phyloP scores from a whole-genome alignment of 2,797 vertebrate genomes.

The Sebastes diaconus region DNA sequence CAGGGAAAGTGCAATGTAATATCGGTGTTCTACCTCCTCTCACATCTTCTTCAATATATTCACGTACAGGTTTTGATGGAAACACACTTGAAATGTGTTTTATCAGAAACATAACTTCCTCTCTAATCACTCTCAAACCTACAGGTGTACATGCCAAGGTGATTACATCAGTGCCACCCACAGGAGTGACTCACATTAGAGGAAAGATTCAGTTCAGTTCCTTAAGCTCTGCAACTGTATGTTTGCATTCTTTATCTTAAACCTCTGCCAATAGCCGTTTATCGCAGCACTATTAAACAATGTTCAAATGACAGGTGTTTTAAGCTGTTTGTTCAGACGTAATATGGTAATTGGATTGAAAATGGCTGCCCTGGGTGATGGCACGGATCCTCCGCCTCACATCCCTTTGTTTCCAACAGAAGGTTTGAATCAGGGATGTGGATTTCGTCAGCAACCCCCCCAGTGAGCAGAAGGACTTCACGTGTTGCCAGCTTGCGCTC shows the following conservation, averaged over 20 bases:
- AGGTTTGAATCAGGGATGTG: slow-evolving; percentile 61
- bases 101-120: neutral
- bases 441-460: slow-evolving; percentile 39
- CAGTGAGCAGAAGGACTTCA: slow-evolving; percentile 47
- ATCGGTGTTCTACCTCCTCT: neutral
- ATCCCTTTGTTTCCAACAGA: slow-evolving; percentile 59
- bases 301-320: slow-evolving; percentile 58
- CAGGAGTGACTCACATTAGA: slow-evolving; percentile 12
- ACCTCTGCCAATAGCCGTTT: slow-evolving; percentile 7
- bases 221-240: neutral
- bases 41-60: neutral
- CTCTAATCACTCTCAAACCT: slow-evolving; percentile 1
- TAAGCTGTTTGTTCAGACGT: slow-evolving; percentile 59
- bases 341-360: slow-evolving; percentile 56
- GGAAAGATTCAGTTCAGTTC: slow-evolving; percentile 13
- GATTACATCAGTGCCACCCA: slow-evolving; percentile 16
- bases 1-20: neutral
- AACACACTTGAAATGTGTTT: neutral
- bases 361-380: slow-evolving; percentile 51
- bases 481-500: slow-evolving; percentile 22
- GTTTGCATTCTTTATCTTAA: slow-evolving; percentile 17
- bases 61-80: neutral
- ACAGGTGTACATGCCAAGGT: slow-evolving; percentile 1
- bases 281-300: slow-evolving; percentile 13
- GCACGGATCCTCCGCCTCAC: slow-evolving; percentile 37